Evolutionary conservation across 2,113 vertebrate species (phyloP), one percentile per base, ranked within the genome.

Genomic region (Nycticorax nycticorax): DNA sequence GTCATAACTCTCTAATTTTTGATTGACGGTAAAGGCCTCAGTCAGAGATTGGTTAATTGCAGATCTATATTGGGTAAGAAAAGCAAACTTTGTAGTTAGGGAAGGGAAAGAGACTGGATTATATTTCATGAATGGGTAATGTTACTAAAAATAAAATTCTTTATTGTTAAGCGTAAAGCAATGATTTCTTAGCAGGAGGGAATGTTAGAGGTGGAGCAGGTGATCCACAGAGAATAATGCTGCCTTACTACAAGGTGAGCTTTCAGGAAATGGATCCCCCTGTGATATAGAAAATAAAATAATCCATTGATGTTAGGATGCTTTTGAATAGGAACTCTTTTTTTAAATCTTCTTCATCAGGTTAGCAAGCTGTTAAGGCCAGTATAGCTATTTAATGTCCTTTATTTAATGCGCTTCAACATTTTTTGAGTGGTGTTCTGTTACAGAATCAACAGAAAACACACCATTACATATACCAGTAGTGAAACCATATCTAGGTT

Each of bases 401-500:
- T 45, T 92, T 56, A 27, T 50, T 64, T 66, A 45, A 47, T 28
- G 12, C 30, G 20, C 5, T 2, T 88, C 33, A 50, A 4, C 23
- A 12, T 39, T 89, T 91, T 81, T 37, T n/a, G 4, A 63, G 9
- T 63, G 16, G 10, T 87, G 9, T 59, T 59, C 21, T 90, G 8
- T 60, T 74, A 67, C 8, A 55, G 57, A 76, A 50, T 32, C n/a
- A 47, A 24, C 4, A 66, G 48, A 82, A 77, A 82, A 27, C 56
- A 48, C 0, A 0, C 5, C 2, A 8, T 55, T 87, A 9, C 4
- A 2, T 64, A 11, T 39, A 39, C 7, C 39, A 14, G 2, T 48
- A 41, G 6, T 55, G 37, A 72, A 83, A 52, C 23, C 5, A 6
- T 4, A 43, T 60, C 20, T 84, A 16, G 5, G 2, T 59, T 73